Base-by-base conservation (phyloP, 2,113 vertebrate species). In the Laticauda colubrina region DNA sequence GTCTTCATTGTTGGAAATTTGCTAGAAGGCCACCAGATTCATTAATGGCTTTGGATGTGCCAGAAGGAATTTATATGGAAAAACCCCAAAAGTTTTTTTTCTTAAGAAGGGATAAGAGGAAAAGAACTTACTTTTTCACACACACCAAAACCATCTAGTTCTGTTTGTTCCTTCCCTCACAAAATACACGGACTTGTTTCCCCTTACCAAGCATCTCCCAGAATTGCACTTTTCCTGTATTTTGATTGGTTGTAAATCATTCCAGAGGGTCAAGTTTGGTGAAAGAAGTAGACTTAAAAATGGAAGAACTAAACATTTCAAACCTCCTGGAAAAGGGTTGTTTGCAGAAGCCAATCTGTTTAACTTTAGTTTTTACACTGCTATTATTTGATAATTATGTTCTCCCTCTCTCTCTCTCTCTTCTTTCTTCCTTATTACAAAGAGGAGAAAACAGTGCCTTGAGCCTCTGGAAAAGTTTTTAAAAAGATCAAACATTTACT, bases 361-460 rank as follows among this genome's bases (percentile, higher is more conserved):
- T 53, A 20, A 34, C 14, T 57, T 39, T 26, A 55, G 34, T 21
- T 45, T 61, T 56, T 45, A 55, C 5, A 11, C 6, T 21, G 29
- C 3, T 55, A 85, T 91, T n/a, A 59, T 91, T 89, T 85, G 9
- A 18, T 57, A 34, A 89, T 61, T 29, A 39, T 64, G 6, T 43
- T n/a, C n/a, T n/a, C n/a, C n/a, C 12, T 2, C 23, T 29, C 23
- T 2, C 69, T 21, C 26, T 12, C 9, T 26, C 51, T 56, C 69
- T 29, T 21, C 1, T 39, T 23, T 20, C 2, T 2, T n/a, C 29
- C n/a, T n/a, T 34, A 29, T 29, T 34, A 69, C 14, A 18, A 92
- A 91, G 56, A 57, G 95, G 61, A 54, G 61, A 91, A 51, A 93
- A 94, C 91, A 92, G 34, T 12, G 15, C 4, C 39, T 90, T 0